Evolutionary conservation across 92 coral and sea anemone genomes (phyloP), one percentile per base, ranked within the genome.

Genomic region (Phenganax subtilis): DNA sequence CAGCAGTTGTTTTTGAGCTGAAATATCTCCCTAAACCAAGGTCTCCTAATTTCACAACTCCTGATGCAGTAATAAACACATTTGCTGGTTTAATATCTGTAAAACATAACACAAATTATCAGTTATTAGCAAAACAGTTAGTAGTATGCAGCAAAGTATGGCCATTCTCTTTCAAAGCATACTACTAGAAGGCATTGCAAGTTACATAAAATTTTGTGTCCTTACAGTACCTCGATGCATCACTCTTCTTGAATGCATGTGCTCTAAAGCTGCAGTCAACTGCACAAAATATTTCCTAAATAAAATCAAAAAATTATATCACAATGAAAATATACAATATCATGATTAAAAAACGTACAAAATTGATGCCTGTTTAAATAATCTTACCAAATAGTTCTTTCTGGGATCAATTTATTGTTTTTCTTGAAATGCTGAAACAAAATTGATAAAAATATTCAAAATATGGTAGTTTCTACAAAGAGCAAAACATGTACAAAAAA

Each of bases 61-160:
- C 98, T 37, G 94, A 84, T 30, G 98, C 97, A 55, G 98, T 94
- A 68, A 94, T 94, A 62, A 94, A 94, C 53, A 94, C 98, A 86
- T 94, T 94, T 0, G 98, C 98, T 72, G 98, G 98, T 75, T 94
- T 94, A 91, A 94, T 94, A 86, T 94, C 98, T 94, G 89, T 29
- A 61, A 81, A 82, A 59, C 9, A 25, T 52, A 59, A 8, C 47
- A 37, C 0, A 37, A 37, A 37, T 37, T 37, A 37, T 2, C 47
- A 37, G 47, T 37, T 37, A 37, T 37, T 1, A 37, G 47, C 47
- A 37, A 37, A 4, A 37, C 47, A 37, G 4, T 37, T 37, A 4
- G 47, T 1, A 37, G 2, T 37, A 37, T 1, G n/a, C n/a, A n/a
- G n/a, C n/a, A n/a, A 37, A 37, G 47, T 1, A 37, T 37, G 47